Conservation (phyloP, 2,113 vertebrate genomes). For the Scortum barcoo region DNA sequence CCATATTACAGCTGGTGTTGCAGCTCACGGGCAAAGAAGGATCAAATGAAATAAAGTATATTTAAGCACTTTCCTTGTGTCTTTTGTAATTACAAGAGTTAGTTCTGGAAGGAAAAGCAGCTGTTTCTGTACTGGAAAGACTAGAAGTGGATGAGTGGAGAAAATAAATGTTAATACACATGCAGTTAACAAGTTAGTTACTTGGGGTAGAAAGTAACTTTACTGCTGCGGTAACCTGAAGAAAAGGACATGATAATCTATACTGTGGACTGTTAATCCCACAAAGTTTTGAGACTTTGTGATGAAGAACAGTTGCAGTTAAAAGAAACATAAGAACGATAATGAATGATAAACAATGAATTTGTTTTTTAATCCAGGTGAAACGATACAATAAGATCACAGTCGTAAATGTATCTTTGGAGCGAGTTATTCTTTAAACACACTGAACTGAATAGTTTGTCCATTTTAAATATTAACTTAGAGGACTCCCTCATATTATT, state of each 20-base stretch:
- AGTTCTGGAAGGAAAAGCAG: background rate
- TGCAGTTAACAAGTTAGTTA: background rate
- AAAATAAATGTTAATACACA: background rate
- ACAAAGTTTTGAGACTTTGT: too few species aligned
- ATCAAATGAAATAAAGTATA: conserved; percentile 59
- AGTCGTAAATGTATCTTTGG: too few species aligned
- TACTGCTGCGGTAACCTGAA: background rate
- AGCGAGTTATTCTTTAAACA: too few species aligned
- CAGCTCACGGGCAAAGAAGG: conserved; percentile 11
- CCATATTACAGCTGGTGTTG: background rate
- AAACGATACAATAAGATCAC: background rate
- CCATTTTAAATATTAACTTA: too few species aligned
- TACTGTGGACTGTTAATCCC: background rate
- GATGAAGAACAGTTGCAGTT: background rate
- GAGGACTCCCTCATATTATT: too few species aligned
- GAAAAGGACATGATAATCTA: background rate
- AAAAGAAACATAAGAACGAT: background rate
- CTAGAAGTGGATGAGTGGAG: too few species aligned
- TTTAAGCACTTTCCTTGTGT: conserved; percentile 27
- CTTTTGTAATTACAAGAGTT: background rate
- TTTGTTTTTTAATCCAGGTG: background rate
- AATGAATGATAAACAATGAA: too few species aligned
- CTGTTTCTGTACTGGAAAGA: background rate
- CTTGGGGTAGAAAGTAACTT: background rate
- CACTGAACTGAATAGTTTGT: too few species aligned